Evolutionary conservation across 2,797 vertebrate species (phyloP).

Genomic region (Helostoma temminkii): DNA sequence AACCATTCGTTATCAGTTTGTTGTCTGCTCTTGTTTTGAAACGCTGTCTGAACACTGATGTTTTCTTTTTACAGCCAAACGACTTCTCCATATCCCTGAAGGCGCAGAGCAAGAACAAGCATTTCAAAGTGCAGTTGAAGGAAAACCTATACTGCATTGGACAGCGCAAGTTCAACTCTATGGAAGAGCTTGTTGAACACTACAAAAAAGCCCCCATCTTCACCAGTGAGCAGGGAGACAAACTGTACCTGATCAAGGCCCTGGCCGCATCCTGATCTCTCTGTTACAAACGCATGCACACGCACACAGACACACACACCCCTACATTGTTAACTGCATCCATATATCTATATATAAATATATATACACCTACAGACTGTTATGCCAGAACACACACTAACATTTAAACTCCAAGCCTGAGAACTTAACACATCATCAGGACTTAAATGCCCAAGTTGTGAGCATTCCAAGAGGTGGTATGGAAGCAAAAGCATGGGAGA

Average conservation of each 20-base stretch:
- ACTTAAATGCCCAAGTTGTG: slow-evolving; percentile 74
- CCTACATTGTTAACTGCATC: slow-evolving; percentile 49
- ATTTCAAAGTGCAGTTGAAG: slow-evolving; percentile 95
- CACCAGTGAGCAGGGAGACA: slow-evolving; percentile 95
- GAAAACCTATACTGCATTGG: slow-evolving; percentile 94
- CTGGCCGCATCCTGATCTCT: slow-evolving; percentile 88
- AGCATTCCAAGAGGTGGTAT: slow-evolving; percentile 82
- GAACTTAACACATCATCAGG: slow-evolving; percentile 76
- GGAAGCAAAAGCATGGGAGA: slow-evolving; percentile 62
- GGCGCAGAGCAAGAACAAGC: slow-evolving; percentile 95
- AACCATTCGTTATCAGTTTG: accelerated
- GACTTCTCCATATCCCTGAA: slow-evolving; percentile 96
- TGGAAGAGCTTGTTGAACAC: slow-evolving; percentile 96
- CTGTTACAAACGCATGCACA: slow-evolving; percentile 15
- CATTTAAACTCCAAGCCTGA: slow-evolving; percentile 74
- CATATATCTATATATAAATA: slow-evolving; percentile 32
- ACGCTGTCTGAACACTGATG: background rate
- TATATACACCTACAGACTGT: slow-evolving; percentile 50
- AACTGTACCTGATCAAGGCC: slow-evolving; percentile 94
- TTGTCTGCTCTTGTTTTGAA: background rate
- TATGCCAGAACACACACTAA: slow-evolving; percentile 75
- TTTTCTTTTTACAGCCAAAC: slow-evolving; percentile 84
- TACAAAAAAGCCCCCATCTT: slow-evolving; percentile 97
- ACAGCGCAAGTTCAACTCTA: slow-evolving; percentile 94
- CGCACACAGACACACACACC: slow-evolving; percentile 33